A percentile compares a stretch with the other conserved stretches of the same genome.
These are phyloP conservation scores for Aradus depressus DNA, from an alignment of 2,888 invertebrate genomes.

Conservation along the genomic window DNA sequence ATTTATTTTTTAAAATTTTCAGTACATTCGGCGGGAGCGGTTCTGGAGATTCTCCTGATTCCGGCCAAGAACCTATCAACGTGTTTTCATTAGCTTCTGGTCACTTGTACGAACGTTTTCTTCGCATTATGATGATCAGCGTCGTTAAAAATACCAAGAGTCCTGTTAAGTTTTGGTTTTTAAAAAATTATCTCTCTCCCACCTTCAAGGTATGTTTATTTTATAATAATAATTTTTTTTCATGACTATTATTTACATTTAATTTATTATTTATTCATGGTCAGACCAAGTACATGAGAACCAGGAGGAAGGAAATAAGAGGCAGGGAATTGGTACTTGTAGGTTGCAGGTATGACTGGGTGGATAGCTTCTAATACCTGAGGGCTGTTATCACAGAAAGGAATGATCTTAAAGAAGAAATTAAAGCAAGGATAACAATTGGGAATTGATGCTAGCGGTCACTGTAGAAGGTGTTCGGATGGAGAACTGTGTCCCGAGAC, in stretches of 20 bases:
- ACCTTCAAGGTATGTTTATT: conserved; percentile 64
- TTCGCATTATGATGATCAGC: conserved; percentile 98
- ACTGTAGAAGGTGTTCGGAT: too few relatives aligned
- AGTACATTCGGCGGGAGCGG: conserved; percentile 39
- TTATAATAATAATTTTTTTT: neutral
- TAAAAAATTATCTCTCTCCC: conserved; percentile 97
- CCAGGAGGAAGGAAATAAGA: too few relatives aligned
- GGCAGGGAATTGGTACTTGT: too few relatives aligned
- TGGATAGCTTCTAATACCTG: too few relatives aligned
- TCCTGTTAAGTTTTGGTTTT: conserved; percentile 98
- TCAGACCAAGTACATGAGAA: too few relatives aligned
- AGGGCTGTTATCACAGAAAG: too few relatives aligned
- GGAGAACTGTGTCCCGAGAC: too few relatives aligned
- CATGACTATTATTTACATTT: neutral
- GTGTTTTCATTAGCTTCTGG: conserved; percentile 98
- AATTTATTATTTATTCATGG: neutral
- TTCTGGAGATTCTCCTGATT: conserved; percentile 46
- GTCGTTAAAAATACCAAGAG: conserved; percentile 91
- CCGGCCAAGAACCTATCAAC: conserved; percentile 71
- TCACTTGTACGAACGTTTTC: conserved; percentile 90
- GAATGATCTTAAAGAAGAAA: too few relatives aligned
- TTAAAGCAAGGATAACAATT: too few relatives aligned
- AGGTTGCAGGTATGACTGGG: too few relatives aligned
- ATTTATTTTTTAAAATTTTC: too few relatives aligned
- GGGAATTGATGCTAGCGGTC: too few relatives aligned